Evolutionary conservation across 2,888 invertebrate species (phyloP).

Genomic region (Apamea epomidion): DNA sequence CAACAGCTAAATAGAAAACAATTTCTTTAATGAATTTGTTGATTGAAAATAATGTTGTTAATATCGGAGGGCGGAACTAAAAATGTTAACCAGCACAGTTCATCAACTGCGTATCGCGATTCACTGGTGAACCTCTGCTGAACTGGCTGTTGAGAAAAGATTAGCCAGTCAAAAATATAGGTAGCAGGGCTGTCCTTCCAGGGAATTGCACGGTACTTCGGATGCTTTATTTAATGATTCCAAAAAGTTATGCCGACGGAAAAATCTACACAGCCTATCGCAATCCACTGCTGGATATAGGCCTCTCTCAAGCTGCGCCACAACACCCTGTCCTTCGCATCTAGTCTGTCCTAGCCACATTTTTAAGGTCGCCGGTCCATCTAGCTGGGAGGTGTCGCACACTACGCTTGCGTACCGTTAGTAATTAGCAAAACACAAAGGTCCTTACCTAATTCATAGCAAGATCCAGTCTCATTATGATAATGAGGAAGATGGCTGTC

Average conservation of each 20-base stretch:
- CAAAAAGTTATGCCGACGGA: no score
- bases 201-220: no score
- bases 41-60: not conserved
- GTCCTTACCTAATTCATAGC: constrained; percentile 93
- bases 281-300: not conserved
- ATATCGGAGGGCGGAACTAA: not conserved
- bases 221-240: no score
- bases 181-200: no score
- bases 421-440: not conserved
- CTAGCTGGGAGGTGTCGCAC: not conserved
- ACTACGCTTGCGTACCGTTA: not conserved
- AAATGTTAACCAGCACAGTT: not conserved
- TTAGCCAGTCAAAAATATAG: no score
- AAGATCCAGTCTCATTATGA: constrained; percentile 92
- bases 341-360: not conserved
- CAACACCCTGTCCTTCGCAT: not conserved
- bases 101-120: not conserved
- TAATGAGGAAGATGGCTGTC: constrained; percentile 93
- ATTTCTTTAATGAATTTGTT: not conserved
- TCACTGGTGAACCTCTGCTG: not conserved
- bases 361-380: not conserved
- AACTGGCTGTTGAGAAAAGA: no score
- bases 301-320: not conserved
- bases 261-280: not conserved
- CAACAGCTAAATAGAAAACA: not conserved